phyloP scores from a whole-genome alignment of 37 sponge, comb jelly and placozoan species.

The Bolinopsis microptera region DNA sequence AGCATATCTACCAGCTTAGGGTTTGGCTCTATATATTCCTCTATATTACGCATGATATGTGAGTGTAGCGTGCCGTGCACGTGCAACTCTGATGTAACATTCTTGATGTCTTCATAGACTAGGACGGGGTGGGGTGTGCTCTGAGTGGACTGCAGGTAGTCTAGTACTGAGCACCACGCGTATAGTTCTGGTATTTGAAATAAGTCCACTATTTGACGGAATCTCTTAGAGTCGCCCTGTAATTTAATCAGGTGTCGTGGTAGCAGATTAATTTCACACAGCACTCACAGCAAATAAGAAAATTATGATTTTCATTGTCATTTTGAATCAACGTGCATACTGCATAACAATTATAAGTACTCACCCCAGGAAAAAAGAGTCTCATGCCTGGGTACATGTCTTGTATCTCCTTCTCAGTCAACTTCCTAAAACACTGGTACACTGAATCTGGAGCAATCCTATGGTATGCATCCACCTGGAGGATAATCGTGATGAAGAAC shows the following conservation, averaged over 20 bases:
- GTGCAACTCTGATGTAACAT: constrained; percentile 68
- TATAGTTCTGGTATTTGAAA: constrained; percentile 39
- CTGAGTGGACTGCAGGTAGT: background rate
- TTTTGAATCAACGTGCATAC: too few species aligned
- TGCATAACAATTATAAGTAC: too few species aligned
- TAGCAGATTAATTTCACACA: too few species aligned
- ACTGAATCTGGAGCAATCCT: constrained; percentile 1
- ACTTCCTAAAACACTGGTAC: background rate
- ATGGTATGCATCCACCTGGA: constrained; percentile 56
- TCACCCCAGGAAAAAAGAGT: constrained; percentile 6
- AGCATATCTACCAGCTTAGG: constrained; percentile 69
- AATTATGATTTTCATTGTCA: too few species aligned
- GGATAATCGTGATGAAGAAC: too few species aligned
- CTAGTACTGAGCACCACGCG: constrained; percentile 20
- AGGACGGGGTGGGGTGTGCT: background rate
- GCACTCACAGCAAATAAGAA: too few species aligned
- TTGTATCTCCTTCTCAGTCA: background rate
- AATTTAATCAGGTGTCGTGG: too few species aligned
- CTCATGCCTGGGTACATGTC: constrained; percentile 31
- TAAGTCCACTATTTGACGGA: constrained; percentile 44
- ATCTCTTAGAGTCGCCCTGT: background rate
- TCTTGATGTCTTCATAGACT: constrained; percentile 37
- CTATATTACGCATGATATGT: constrained; percentile 69
- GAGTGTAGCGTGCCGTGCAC: constrained; percentile 70
- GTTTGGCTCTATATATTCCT: constrained; percentile 64